Evolutionary conservation across 2,797 vertebrate genomes (phyloP).

Genomic region (Rhincodon typus): DNA sequence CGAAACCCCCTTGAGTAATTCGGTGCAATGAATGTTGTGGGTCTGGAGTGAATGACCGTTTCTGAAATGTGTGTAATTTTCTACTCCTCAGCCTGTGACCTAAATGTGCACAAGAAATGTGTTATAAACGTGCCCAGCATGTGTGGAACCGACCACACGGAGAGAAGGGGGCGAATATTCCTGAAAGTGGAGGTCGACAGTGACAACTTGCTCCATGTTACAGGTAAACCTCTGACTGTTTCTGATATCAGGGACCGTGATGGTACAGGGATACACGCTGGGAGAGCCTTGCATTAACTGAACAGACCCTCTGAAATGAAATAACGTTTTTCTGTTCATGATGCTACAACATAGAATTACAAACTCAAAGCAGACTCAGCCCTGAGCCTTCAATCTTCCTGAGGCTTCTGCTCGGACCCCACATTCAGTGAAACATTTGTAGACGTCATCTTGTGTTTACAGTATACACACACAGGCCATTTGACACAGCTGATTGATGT

Average conservation of each 20-base stretch:
- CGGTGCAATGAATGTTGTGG: not conserved
- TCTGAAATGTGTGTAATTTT: not conserved
- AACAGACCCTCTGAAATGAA: not conserved
- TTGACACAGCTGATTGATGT: not conserved
- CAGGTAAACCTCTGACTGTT: conserved; percentile 58
- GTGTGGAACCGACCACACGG: conserved; percentile 92
- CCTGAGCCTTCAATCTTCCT: not conserved
- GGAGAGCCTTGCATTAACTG: not conserved
- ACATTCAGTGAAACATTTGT: not conserved
- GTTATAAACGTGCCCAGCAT: conserved; percentile 95
- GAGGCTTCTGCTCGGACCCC: not conserved
- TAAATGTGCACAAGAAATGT: conserved; percentile 97
- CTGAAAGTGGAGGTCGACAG: conserved; percentile 86
- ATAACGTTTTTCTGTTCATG: not conserved
- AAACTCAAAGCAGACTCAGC: not conserved
- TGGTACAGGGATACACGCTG: not conserved
- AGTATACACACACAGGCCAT: not conserved
- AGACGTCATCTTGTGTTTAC: not conserved
- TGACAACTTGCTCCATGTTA: conserved; percentile 76
- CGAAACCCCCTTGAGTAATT: not conserved
- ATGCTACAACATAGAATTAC: too few relatives aligned
- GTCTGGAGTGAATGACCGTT: not conserved
- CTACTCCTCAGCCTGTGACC: conserved; percentile 79
- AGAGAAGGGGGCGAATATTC: conserved; percentile 85
- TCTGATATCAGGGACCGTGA: not conserved